Evolutionary conservation across 2,113 vertebrate genomes (phyloP), one percentile per base, ranked within the genome.

Genomic region (Colius striatus): DNA sequence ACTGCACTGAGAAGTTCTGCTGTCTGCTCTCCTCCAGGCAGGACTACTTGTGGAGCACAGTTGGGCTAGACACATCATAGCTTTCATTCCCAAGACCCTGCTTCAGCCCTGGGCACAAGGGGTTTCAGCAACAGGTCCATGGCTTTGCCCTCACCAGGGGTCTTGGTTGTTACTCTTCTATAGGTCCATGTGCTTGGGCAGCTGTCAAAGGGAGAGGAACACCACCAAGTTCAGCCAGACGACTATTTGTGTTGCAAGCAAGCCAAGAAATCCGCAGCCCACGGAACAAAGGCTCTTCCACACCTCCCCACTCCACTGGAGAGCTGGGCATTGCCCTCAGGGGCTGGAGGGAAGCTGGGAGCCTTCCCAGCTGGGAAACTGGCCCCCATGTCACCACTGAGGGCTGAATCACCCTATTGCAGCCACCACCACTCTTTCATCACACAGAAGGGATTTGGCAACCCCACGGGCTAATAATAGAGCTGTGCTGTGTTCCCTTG

Each of bases 391-490:
- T 92, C 73, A 84, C 90, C 94, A 19, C 88, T 1, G 4, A 13
- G 45, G 68, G 83, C 51, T 93, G 95, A 95, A 93, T 95, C 94
- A 93, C 0, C 26, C 73, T 7, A 20, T 90, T 71, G 88, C 88
- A 51, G 88, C 87, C 47, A 2, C 68, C 86, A 85, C 87, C 47
- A 2, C 68, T 88, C 83, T 96, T 95, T 90, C 94, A n/a, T 88
- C 90, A 96, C 5, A 3, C 75, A 27, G 71, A 34, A 92, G 63
- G 79, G 68, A 84, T 97, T 93, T 93, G 89, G 94, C 89, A 97
- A 97, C 57, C 43, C 68, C 65, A 2, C 0, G 48, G 92, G 68
- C 68, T 97, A 94, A 92, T 93, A 96, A 96, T 96, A 95, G 95
- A 76, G 68, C 17, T 2, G 10, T 15, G 50, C 61, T 30, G 62